Base-by-base conservation (phyloP, 2,888 invertebrate species). In the Salpingus planirostris region DNA sequence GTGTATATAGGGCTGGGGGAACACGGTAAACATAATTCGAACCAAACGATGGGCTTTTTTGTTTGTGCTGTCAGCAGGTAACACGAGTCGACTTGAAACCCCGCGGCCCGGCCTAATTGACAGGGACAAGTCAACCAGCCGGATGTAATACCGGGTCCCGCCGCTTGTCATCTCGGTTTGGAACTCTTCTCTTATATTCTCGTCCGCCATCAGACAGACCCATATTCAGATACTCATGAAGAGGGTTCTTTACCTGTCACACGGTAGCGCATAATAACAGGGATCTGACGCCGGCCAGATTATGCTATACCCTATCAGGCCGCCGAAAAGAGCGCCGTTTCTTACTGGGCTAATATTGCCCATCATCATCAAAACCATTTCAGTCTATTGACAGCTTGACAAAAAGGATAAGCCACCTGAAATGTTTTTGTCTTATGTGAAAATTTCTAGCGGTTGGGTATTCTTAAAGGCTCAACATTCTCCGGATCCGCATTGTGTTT, bases 71-170 rank as follows among this genome's bases (percentile, higher is more conserved):
- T 59, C 57, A 54, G 50, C 58, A 57, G 59, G 60, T 57, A 59
- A 58, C 50, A 53, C 46, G 56, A 60, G 56, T 51, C 54, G 59
- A 55, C 57, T 54, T 55, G 50, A 55, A 55, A 52, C 51, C 53
- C 46, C 45, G 44, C 45, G 49, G 50, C 42, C 52, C 46, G 44
- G 46, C 54, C 58, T 63, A 63, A 63, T 63, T 63, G 63, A 63
- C 63, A 62, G 57, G 54, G 63, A 62, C 62, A 61, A 62, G 60
- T 61, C 61, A 63, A 57, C 60, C 62, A 61, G 57, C 55, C 60
- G 61, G 57, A 59, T 59, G 60, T 62, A 59, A 62, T 59, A 58
- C 59, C 50, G 49, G 50, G 49, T 23, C 38, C 50, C 49, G n/a
- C n/a, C n/a, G 51, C 44, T 58, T 60, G 60, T 59, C 57, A 59